Evolutionary conservation across 2,113 vertebrate genomes (phyloP), one percentile per base, ranked within the genome.

Genomic region (Oryzias melastigma): DNA sequence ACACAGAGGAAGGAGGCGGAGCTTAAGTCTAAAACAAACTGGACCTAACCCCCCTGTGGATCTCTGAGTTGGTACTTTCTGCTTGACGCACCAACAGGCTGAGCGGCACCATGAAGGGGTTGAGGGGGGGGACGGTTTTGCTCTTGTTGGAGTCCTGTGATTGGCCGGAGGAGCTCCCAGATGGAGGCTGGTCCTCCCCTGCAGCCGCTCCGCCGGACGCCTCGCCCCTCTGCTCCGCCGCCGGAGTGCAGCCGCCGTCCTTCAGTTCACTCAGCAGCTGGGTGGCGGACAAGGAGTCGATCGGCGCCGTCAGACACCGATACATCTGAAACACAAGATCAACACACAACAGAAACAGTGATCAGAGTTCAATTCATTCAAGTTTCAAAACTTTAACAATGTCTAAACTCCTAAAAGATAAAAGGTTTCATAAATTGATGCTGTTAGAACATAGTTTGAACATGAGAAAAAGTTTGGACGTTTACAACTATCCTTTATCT

Each of bases 91-190:
- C 55, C 46, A 93, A 44, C 17, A 92, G 77, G 5, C 71, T 66
- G 62, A 89, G 14, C 0, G 91, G 91, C 14, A 93, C 65, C 77
- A 82, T 68, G 50, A 93, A 91, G 17, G 91, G 91, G 75, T 93
- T 93, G 3, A 92, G 86, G 0, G 86, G 81, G 4, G 87, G 82
- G 40, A 50, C 84, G 6, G 49, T 29, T 14, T 57, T 73, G 5
- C 16, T 51, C 46, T 7, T 14, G 0, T 65, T 24, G 51, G 57
- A 53, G 18, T 41, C 40, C 15, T 19, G 42, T 6, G 62, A 49
- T 20, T 42, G 58, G n/a, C 7, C 40, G 0, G 59, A 19, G 15
- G 16, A 4, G 20, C 42, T 58, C 15, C 17, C n/a, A 3, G 16
- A 17, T 8, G 44, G n/a, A 5, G 44, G 16, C 15, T 18, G 44